Evolutionary conservation across 2,113 vertebrate species (phyloP).

Genomic region (Chascanopsetta lugubris): DNA sequence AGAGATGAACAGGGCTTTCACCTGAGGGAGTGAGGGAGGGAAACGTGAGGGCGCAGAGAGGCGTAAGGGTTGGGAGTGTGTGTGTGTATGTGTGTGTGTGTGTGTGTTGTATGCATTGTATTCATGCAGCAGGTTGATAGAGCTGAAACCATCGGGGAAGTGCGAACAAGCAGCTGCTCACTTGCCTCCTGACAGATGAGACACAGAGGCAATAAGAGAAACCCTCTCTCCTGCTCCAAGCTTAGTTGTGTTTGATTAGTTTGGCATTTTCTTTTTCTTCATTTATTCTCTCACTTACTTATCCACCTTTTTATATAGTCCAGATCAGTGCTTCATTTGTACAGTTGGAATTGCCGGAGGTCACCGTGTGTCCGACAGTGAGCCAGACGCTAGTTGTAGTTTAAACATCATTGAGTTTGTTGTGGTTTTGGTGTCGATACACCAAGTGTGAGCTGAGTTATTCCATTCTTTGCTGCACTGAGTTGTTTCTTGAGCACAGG

Average conservation of each 20-base stretch:
- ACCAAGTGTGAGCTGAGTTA: too few species aligned
- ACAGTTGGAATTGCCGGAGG: too few species aligned
- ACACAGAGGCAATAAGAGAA: background rate
- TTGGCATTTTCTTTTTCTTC: background rate
- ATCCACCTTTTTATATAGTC: too few species aligned
- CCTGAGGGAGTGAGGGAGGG: background rate
- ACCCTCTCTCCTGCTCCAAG: background rate
- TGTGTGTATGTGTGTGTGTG: too few species aligned
- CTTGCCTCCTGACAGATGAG: background rate
- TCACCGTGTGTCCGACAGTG: too few species aligned
- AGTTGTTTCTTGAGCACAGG: too few species aligned
- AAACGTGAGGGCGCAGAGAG: background rate
- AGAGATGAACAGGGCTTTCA: constrained; percentile 9
- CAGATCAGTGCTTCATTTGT: too few species aligned
- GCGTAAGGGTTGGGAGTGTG: background rate
- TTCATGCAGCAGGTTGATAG: background rate
- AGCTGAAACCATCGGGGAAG: background rate
- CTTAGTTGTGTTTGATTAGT: background rate
- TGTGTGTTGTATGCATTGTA: background rate
- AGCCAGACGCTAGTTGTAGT: too few species aligned
- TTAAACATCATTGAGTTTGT: too few species aligned
- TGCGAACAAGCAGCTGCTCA: background rate
- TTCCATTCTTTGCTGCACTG: too few species aligned
- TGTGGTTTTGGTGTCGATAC: too few species aligned
- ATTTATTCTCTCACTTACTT: too few species aligned